Percentiles rank a stretch among this genome's conserved stretches.
phyloP scores from a whole-genome alignment of 2,113 vertebrate species.

The Emydura subglobosa region DNA sequence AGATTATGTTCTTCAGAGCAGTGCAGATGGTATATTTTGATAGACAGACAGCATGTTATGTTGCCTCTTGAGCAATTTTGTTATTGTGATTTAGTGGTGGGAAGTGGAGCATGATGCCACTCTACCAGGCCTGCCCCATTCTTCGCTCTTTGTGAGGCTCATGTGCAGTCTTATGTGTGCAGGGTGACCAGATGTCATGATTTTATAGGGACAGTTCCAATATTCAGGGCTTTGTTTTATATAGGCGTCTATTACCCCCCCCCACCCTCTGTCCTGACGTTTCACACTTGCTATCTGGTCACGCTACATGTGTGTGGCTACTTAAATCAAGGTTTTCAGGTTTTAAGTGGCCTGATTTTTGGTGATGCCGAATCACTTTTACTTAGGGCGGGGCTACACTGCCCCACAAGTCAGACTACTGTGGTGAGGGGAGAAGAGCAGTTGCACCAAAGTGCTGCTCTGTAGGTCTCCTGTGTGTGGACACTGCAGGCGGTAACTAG shows the following conservation, averaged over 20 bases:
- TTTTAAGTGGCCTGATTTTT: background rate
- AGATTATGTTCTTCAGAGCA: conserved; percentile 18
- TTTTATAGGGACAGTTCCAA: no score
- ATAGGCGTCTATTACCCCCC: no score
- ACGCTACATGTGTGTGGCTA: background rate
- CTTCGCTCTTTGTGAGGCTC: background rate
- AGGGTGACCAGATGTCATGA: no score
- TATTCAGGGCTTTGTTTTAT: no score
- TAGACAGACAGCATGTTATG: background rate
- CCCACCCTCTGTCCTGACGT: no score
- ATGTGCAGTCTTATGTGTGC: background rate
- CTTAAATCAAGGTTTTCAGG: background rate
- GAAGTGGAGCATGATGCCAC: background rate
- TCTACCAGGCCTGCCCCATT: background rate
- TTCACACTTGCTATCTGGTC: no score
- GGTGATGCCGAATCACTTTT: background rate
- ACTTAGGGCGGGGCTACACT: background rate
- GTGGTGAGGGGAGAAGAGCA: background rate
- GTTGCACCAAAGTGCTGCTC: background rate
- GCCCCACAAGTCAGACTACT: background rate
- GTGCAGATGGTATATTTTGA: conserved; percentile 22
- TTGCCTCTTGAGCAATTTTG: background rate
- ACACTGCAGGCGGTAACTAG: background rate
- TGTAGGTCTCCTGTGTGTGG: background rate
- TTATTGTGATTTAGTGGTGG: background rate